Evolutionary conservation across 2,888 invertebrate species (phyloP).

Genomic region (Alsophila aescularia): DNA sequence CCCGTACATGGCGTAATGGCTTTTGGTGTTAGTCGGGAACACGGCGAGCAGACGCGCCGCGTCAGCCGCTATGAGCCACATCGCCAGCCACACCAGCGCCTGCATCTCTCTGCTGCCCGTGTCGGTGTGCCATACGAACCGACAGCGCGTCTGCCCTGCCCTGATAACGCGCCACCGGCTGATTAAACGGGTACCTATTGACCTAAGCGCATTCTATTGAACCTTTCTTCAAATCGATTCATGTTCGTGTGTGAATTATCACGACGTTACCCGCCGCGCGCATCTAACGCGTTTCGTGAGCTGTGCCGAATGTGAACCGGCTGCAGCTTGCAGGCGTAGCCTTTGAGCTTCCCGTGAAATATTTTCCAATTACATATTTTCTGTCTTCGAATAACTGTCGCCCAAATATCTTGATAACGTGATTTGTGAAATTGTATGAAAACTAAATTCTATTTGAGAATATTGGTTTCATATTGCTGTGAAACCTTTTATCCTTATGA

Average conservation of each 20-base stretch:
- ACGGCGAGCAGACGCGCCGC: conserved; percentile 75
- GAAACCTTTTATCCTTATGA: neutral
- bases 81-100: conserved; percentile 60
- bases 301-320: conserved; percentile 1
- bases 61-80: conserved; percentile 53
- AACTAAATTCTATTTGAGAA: neutral
- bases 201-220: conserved; percentile 27
- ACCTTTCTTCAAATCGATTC: conserved; percentile 18
- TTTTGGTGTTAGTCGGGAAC: conserved; percentile 80
- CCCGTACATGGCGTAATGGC: conserved; percentile 82
- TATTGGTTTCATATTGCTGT: neutral
- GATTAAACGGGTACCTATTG: conserved; percentile 25
- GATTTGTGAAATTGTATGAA: neutral
- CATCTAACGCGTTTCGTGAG: conserved; percentile 21
- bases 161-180: conserved; percentile 53
- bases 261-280: conserved; percentile 14
- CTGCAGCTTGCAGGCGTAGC: conserved; percentile 3
- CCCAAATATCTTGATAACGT: neutral
- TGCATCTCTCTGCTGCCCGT: conserved; percentile 71
- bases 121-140: conserved; percentile 55
- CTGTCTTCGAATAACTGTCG: neutral
- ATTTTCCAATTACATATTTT: neutral
- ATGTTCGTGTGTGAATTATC: conserved; percentile 21
- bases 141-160: conserved; percentile 35
- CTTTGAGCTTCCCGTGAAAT: neutral